Percentiles rank a stretch among this genome's conserved stretches.
These are phyloP conservation scores for Parus major DNA, from an alignment of 2,113 vertebrate genomes.

Conservation along the genomic window DNA sequence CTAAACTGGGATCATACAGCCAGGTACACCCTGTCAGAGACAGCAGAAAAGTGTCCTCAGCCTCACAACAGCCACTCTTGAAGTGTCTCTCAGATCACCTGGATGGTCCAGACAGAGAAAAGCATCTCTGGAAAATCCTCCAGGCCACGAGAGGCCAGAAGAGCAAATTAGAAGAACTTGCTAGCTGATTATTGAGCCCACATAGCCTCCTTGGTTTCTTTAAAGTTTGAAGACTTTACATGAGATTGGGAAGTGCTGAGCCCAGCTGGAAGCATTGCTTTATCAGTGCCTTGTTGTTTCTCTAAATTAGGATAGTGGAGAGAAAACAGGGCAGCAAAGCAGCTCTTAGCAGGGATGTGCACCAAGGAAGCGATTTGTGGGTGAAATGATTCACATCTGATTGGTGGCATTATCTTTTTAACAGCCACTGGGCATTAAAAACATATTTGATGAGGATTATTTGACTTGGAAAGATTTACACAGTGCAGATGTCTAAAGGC, in stretches of 20 bases:
- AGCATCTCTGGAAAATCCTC: not conserved
- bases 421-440: conserved; percentile 6
- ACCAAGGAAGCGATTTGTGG: not conserved
- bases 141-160: not conserved
- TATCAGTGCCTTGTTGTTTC: not conserved
- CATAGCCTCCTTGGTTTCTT: not conserved
- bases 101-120: not conserved
- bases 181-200: not conserved
- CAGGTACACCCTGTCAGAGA: not conserved
- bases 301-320: not conserved
- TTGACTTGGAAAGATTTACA: conserved; percentile 24
- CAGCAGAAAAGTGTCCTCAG: not conserved
- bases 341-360: not conserved
- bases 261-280: not conserved
- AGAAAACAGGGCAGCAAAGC: conserved; percentile 12
- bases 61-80: not conserved
- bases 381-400: not conserved
- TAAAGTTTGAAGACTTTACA: not conserved
- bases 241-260: not conserved
- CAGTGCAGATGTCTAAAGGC: not conserved
- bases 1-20: conserved; percentile 11
- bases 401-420: not conserved
- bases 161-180: not conserved
- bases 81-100: not conserved
- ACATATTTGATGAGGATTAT: not conserved